Base-by-base conservation (phyloP, 1,140 invertebrate genomes). In the Neodiprion virginianus region DNA sequence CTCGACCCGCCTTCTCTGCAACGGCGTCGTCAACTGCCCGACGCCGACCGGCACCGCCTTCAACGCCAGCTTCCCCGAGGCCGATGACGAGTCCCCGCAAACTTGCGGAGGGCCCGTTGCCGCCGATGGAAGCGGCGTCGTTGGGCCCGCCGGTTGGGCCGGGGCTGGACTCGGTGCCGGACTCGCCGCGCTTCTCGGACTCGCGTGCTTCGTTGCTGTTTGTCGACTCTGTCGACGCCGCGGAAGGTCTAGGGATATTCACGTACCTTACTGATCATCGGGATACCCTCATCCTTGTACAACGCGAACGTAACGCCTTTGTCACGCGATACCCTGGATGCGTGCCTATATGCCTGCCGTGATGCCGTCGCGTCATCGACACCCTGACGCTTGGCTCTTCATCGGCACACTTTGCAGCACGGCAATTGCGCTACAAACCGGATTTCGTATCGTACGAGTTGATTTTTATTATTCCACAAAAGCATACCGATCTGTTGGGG, bases 11-110 rank as follows among this genome's bases (percentile, higher is more conserved):
- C 88, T 97, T 12, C 91, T 97, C 0, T 97, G 96, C 83, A 96
- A 97, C 82, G 96, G 96, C 11, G 90, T 96, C 1, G 90, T 95
- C 1, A 96, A 97, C 86, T 97, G 96, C 86, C 96, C 95, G 0
- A 89, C 86, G 5, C 79, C 82, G 5, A 78, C 80, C 2, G 76
- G 82, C 12, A 65, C 74, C 8, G 74, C 28, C 1, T 79, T 79
- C 67, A 87, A 86, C 47, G 71, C 78, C 5, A 84, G 75, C 67
- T 23, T 77, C 0, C 71, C 77, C 0, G 85, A 86, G 47, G 82
- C 84, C n/a, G 83, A 88, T 53, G 87, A 88, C 73, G 87, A 88
- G 66, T 83, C 86, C 0, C 65, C 81, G 4, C 87, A 88, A 72
- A 86, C 84, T 1, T 88, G 87, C 53, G 85, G 84, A 14, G 75